phyloP scores from a whole-genome alignment of 2,113 vertebrate genomes.

The Menidia beryllina region DNA sequence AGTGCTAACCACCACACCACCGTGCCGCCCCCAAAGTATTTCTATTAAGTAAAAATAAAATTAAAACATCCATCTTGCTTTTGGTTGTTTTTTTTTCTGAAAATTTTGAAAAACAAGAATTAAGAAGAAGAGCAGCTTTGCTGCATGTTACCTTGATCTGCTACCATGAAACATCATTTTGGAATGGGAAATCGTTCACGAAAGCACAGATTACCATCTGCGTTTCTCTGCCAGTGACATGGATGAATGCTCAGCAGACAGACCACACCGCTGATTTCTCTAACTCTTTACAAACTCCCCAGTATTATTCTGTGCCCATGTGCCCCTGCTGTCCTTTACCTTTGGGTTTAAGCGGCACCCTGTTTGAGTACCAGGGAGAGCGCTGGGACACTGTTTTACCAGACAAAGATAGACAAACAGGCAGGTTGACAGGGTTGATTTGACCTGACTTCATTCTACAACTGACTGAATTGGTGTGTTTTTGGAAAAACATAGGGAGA shows the following conservation, averaged over 20 bases:
- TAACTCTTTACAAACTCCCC: constrained; percentile 1
- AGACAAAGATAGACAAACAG: constrained; percentile 15
- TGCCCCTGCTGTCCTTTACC: constrained; percentile 23
- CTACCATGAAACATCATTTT: too few species aligned
- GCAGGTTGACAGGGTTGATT: background rate
- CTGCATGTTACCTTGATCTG: too few species aligned
- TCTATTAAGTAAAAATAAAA: too few species aligned
- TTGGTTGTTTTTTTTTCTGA: too few species aligned
- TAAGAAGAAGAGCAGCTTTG: too few species aligned
- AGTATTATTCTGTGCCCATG: background rate
- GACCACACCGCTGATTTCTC: background rate
- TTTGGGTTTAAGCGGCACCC: constrained; percentile 15
- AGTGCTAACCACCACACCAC: too few species aligned
- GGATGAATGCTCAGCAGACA: background rate
- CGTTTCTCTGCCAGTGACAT: too few species aligned
- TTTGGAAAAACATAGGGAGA: background rate
- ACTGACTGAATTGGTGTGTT: constrained; percentile 2
- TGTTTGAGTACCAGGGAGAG: constrained; percentile 20
- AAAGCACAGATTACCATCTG: too few species aligned
- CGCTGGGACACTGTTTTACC: constrained; percentile 10
- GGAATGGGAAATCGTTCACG: too few species aligned
- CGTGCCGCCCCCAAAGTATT: too few species aligned
- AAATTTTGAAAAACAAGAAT: too few species aligned
- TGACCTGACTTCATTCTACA: constrained; percentile 10
- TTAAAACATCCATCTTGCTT: too few species aligned